These are phyloP conservation scores for Latrodectus hesperus DNA, from an alignment of 2,888 invertebrate genomes.

Conservation along the genomic window DNA sequence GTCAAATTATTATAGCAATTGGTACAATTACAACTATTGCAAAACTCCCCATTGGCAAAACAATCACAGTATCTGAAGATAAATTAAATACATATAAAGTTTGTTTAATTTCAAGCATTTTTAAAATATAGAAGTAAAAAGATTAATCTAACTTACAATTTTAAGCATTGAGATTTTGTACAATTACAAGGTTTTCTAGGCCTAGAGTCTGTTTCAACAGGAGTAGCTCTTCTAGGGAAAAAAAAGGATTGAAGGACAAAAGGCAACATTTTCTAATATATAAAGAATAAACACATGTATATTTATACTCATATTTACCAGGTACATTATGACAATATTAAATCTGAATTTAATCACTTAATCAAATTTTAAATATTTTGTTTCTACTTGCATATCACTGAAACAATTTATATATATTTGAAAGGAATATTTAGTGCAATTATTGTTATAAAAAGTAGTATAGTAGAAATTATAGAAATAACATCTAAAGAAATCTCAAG, in stretches of 20 bases:
- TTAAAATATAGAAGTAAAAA: neutral
- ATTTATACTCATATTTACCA: no score
- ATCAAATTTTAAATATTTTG: no score
- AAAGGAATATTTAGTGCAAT: no score
- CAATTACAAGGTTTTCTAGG: constrained; percentile 94
- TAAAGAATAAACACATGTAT: no score
- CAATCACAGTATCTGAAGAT: constrained; percentile 91
- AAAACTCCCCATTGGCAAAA: constrained; percentile 99
- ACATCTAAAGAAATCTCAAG: no score
- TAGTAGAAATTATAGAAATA: no score
- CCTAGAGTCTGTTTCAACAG: constrained; percentile 48
- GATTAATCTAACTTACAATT: constrained; percentile 81
- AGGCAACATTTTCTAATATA: no score
- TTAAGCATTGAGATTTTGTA: constrained; percentile 98
- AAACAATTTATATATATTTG: no score
- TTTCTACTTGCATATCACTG: no score
- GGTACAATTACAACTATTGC: constrained; percentile 96
- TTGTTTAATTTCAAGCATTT: neutral
- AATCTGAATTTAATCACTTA: no score
- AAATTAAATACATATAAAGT: neutral
- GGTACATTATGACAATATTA: no score
- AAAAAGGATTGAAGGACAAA: neutral
- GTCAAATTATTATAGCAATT: constrained; percentile 97
- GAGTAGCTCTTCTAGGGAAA: constrained; percentile 35
- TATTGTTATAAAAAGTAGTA: no score